Conservation (phyloP, 2,888 invertebrate species). For the Lumbricus terrestris region DNA sequence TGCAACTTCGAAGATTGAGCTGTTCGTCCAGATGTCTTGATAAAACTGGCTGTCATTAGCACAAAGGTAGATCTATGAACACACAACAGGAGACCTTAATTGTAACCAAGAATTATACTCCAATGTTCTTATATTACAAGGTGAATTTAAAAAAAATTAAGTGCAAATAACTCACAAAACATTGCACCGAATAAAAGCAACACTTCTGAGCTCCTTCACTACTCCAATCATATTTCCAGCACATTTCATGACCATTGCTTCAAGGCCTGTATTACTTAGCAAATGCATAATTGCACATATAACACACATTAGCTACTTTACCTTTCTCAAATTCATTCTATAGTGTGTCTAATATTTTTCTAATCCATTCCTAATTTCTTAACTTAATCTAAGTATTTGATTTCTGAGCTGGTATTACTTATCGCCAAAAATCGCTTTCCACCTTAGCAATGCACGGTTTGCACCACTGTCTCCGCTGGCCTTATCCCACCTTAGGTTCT, state of each 20-base stretch:
- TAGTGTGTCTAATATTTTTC: too few relatives aligned
- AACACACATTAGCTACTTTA: too few relatives aligned
- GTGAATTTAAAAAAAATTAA: too few relatives aligned
- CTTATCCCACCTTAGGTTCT: too few relatives aligned
- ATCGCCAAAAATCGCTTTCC: too few relatives aligned
- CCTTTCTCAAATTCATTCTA: too few relatives aligned
- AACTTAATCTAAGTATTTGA: too few relatives aligned
- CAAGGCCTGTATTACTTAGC: background rate
- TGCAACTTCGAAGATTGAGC: constrained; percentile 81
- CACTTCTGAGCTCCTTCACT: background rate
- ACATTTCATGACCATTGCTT: background rate
- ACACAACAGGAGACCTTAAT: background rate
- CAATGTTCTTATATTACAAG: too few relatives aligned
- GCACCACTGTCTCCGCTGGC: too few relatives aligned
- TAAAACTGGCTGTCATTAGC: constrained; percentile 64
- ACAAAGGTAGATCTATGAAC: constrained; percentile 32
- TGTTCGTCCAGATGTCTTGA: constrained; percentile 75
- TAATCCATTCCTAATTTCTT: too few relatives aligned
- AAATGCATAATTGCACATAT: background rate
- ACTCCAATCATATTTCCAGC: background rate
- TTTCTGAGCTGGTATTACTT: too few relatives aligned
- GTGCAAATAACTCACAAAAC: background rate
- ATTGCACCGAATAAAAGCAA: background rate
- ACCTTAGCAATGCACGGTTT: too few relatives aligned
- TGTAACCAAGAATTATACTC: background rate